Percentiles rank a stretch among this genome's conserved stretches.
Conservation (phyloP, 1,140 invertebrate species). For the Contarinia nasturtii region DNA sequence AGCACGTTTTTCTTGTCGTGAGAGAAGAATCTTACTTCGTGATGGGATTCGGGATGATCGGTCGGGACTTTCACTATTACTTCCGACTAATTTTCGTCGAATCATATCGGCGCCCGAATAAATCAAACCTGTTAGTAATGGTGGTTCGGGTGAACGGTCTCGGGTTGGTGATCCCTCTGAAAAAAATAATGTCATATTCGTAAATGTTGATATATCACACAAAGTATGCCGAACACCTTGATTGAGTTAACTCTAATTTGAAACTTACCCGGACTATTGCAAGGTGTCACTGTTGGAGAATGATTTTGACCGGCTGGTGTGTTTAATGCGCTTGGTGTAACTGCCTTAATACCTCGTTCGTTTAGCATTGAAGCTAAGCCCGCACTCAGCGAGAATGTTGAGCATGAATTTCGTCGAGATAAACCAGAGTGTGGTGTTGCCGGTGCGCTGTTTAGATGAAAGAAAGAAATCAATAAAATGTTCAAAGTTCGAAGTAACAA, state of each 20-base stretch:
- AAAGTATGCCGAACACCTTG: no score
- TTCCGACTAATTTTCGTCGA: conserved; percentile 39
- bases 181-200: no score
- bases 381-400: conserved; percentile 58
- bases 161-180: conserved; percentile 28
- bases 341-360: conserved; percentile 58
- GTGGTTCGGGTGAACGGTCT: conserved; percentile 31
- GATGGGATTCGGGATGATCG: conserved; percentile 26
- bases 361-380: conserved; percentile 63
- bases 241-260: no score
- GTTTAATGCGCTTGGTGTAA: conserved; percentile 40
- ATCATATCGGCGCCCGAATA: conserved; percentile 56
- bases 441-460: conserved; percentile 17
- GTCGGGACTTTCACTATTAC: conserved; percentile 19
- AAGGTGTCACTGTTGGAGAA: conserved; percentile 64
- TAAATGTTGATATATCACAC: conserved; percentile 19
- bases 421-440: conserved; percentile 32
- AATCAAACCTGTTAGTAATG: conserved; percentile 40
- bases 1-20: conserved; percentile 28
- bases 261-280: conserved; percentile 58
- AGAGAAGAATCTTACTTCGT: conserved; percentile 24
- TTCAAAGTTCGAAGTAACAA: no score
- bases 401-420: conserved; percentile 50
- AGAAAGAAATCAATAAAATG: not conserved
- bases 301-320: conserved; percentile 47